phyloP scores from a whole-genome alignment of 2,113 vertebrate species.

The Edolisoma coerulescens region DNA sequence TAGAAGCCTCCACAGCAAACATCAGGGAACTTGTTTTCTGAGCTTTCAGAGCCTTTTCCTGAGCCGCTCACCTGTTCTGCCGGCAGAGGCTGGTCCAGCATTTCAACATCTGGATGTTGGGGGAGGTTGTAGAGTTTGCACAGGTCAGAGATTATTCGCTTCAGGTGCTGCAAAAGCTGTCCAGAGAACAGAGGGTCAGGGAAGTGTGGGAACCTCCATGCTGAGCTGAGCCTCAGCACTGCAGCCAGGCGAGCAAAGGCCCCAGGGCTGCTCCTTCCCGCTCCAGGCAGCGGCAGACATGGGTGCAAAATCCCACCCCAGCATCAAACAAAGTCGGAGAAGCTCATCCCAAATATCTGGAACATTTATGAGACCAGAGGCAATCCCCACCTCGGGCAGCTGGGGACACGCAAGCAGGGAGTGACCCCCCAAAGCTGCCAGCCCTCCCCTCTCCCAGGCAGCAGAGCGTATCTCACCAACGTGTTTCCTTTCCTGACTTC shows the following conservation, averaged over 20 bases:
- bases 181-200: not conserved
- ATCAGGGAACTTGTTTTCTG: rapidly evolving
- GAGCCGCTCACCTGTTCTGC: slow-evolving; percentile 81
- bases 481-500: slow-evolving; percentile 94
- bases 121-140: slow-evolving; percentile 97
- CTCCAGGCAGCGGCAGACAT: rapidly evolving
- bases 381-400: rapidly evolving
- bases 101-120: slow-evolving; percentile 95
- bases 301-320: not conserved
- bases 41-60: not conserved
- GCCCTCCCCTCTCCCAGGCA: not conserved
- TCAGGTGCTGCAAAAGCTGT: slow-evolving; percentile 94
- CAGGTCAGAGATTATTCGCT: slow-evolving; percentile 95
- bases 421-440: rapidly evolving
- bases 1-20: not conserved
- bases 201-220: rapidly evolving
- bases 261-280: not conserved
- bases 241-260: rapidly evolving
- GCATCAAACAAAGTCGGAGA: not conserved
- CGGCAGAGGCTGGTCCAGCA: slow-evolving; percentile 95
- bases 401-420: not conserved
- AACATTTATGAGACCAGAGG: rapidly evolving
- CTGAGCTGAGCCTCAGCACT: not conserved
- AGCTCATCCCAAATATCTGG: not conserved
- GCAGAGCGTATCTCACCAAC: slow-evolving; percentile 69